These are phyloP conservation scores for Malthinus seriepunctatus DNA, from an alignment of 2,888 invertebrate genomes.

Conservation along the genomic window DNA sequence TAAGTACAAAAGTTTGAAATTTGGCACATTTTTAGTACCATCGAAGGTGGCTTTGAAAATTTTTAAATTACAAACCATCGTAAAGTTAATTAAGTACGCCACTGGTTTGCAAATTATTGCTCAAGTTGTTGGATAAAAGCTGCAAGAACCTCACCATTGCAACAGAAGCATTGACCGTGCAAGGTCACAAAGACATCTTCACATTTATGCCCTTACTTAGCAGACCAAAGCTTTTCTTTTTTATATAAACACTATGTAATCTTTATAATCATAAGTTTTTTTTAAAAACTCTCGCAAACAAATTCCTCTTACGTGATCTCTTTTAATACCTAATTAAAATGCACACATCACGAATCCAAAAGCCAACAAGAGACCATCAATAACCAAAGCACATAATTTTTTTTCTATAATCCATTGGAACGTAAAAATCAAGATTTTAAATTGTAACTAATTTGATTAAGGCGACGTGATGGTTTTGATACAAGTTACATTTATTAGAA, in stretches of 20 bases:
- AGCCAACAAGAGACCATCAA: no score
- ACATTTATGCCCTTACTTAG: slow-evolving; percentile 19
- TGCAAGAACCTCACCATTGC: slow-evolving; percentile 26
- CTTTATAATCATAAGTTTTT: no score
- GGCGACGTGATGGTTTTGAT: neutral
- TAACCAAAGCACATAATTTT: no score
- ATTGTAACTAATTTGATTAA: slow-evolving; percentile 14
- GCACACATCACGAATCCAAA: no score
- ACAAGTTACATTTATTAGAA: slow-evolving; percentile 12
- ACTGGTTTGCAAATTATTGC: slow-evolving; percentile 18
- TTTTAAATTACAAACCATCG: no score
- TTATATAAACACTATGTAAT: neutral
- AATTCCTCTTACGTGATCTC: no score
- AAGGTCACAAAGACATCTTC: slow-evolving; percentile 39
- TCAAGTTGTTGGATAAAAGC: slow-evolving; percentile 14
- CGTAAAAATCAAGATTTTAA: slow-evolving; percentile 11
- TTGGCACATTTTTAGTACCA: no score
- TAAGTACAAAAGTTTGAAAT: no score
- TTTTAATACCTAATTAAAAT: no score
- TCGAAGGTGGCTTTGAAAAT: neutral
- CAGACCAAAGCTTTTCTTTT: neutral
- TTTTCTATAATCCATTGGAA: neutral
- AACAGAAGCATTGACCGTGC: slow-evolving; percentile 42
- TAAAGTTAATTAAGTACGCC: slow-evolving; percentile 14
- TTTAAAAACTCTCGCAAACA: no score